Evolutionary conservation across 2,113 vertebrate genomes (phyloP).

Genomic region (Setophaga coronata): DNA sequence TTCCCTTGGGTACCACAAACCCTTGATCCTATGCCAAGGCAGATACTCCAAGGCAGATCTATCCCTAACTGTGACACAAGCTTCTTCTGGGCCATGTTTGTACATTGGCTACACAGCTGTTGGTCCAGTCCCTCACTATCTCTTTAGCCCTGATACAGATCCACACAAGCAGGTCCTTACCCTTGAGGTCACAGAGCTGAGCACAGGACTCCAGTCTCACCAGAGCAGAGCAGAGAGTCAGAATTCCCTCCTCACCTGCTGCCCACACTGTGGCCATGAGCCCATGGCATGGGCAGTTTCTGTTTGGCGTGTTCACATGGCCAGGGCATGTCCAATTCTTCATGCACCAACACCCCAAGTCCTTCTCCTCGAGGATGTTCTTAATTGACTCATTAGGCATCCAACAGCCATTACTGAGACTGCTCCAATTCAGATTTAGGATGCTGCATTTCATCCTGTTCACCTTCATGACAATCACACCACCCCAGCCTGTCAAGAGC

Average conservation of each 20-base stretch:
- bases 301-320: rapidly evolving
- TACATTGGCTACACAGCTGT: rapidly evolving
- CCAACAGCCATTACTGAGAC: no score
- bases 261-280: not conserved
- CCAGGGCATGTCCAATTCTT: not conserved
- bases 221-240: not conserved
- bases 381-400: rapidly evolving
- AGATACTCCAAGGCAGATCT: not conserved
- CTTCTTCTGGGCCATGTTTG: rapidly evolving
- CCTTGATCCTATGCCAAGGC: rapidly evolving
- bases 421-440: no score
- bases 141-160: not conserved
- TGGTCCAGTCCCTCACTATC: not conserved
- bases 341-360: not conserved
- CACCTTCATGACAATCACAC: not conserved
- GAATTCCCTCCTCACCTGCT: not conserved
- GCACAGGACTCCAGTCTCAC: not conserved
- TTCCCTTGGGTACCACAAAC: not conserved
- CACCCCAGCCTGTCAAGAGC: not conserved
- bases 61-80: not conserved
- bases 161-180: rapidly evolving
- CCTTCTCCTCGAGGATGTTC: rapidly evolving
- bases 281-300: no score
- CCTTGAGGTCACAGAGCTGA: not conserved
- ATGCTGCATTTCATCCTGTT: not conserved